Conservation (phyloP, 37 sponge, comb jelly and placozoan genomes). For the Dysidea cf. avara region DNA sequence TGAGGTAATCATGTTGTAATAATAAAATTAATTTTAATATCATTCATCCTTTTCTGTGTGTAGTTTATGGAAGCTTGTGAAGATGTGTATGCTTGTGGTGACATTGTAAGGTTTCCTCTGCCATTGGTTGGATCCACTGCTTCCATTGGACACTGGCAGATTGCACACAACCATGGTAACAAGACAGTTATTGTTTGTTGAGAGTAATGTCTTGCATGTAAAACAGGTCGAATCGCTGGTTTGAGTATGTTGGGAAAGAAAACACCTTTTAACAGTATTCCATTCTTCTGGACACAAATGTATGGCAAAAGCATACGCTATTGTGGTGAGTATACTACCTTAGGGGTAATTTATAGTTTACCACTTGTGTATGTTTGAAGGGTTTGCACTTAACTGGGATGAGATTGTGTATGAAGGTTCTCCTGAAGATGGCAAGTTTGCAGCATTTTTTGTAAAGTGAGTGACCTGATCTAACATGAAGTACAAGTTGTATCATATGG, state of each 20-base stretch:
- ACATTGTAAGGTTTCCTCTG: conserved; percentile 83
- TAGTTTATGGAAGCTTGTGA: conserved; percentile 74
- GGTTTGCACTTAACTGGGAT: conserved; percentile 74
- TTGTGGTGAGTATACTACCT: conserved; percentile 50
- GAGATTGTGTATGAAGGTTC: conserved; percentile 79
- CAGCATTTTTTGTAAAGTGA: conserved; percentile 77
- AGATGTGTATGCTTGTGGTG: conserved; percentile 88
- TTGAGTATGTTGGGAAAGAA: conserved; percentile 79
- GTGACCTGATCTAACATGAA: not conserved
- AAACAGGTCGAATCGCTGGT: conserved; percentile 80
- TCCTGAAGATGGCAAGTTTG: conserved; percentile 78
- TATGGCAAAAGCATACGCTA: conserved; percentile 90
- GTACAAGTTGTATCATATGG: conserved; percentile 1
- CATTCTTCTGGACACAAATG: conserved; percentile 94
- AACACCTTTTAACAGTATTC: conserved; percentile 69
- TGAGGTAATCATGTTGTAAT: conserved; percentile 63
- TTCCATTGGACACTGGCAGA: conserved; percentile 95
- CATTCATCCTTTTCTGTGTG: not conserved
- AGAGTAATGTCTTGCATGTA: not conserved
- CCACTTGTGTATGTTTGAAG: conserved; percentile 15
- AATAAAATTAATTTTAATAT: not conserved
- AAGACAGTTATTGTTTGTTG: not conserved
- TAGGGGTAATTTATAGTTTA: not conserved
- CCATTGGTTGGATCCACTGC: conserved; percentile 63
- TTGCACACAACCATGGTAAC: conserved; percentile 88